A percentile compares a stretch with the other conserved stretches of the same genome.
Conservation (phyloP, 1,140 invertebrate species). For the Magallana angulata region DNA sequence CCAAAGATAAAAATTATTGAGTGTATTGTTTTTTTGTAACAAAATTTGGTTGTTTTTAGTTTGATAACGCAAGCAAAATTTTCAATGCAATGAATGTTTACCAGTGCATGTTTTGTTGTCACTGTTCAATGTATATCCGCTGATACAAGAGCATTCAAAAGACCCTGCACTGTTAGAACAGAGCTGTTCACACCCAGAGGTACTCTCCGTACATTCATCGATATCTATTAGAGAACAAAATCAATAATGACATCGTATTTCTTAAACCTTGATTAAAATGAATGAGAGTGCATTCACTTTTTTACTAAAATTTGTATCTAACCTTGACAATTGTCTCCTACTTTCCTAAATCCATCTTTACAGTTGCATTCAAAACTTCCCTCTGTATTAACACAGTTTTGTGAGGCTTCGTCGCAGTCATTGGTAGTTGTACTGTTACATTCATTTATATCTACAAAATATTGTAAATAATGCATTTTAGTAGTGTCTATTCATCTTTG, state of each 20-base stretch:
- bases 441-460: constrained; percentile 62
- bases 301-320: too few species aligned
- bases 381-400: constrained; percentile 67
- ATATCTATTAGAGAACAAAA: background rate
- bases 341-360: constrained; percentile 60
- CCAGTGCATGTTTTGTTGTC: constrained; percentile 39
- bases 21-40: too few species aligned
- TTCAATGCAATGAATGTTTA: background rate
- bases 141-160: constrained; percentile 32
- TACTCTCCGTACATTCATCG: constrained; percentile 9
- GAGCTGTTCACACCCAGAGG: background rate
- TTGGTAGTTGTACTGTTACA: constrained; percentile 54
- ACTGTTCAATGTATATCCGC: constrained; percentile 36
- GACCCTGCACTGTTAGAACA: constrained; percentile 28
- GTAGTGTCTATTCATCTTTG: too few species aligned
- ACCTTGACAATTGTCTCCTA: constrained; percentile 40
- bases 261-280: too few species aligned
- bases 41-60: too few species aligned
- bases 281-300: too few species aligned
- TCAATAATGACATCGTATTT: too few species aligned
- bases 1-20: too few species aligned
- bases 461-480: too few species aligned
- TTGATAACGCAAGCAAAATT: too few species aligned
- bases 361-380: constrained; percentile 69
- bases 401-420: constrained; percentile 55